Conservation (phyloP, 2,888 invertebrate genomes). For the Nomada fucata region DNA sequence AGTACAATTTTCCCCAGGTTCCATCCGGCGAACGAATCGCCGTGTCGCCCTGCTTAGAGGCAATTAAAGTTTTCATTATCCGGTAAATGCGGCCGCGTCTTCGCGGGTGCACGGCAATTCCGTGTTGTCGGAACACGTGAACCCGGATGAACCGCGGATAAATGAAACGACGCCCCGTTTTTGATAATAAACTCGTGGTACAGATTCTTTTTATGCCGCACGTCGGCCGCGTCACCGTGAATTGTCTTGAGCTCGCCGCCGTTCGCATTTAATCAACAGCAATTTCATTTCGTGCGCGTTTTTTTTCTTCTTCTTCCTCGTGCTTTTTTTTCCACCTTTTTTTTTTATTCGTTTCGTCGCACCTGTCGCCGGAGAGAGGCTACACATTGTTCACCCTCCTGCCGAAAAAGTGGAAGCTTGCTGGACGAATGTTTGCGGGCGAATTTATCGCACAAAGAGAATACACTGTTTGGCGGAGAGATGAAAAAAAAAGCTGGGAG, state of each 20-base stretch:
- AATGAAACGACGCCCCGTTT: constrained; percentile 21
- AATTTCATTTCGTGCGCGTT: not conserved
- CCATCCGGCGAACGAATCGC: constrained; percentile 42
- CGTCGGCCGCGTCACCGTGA: too few species aligned
- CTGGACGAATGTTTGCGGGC: not conserved
- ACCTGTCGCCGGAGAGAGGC: not conserved
- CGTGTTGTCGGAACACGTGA: constrained; percentile 25
- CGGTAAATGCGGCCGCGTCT: constrained; percentile 57
- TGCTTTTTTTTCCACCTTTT: too few species aligned
- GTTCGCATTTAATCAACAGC: not conserved
- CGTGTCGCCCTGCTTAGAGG: constrained; percentile 58
- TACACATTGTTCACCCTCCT: not conserved
- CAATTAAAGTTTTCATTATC: constrained; percentile 69
- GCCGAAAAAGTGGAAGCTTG: not conserved
- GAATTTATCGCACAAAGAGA: not conserved
- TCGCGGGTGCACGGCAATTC: constrained; percentile 34
- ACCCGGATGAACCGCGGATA: not conserved
- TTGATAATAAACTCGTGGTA: constrained; percentile 7
- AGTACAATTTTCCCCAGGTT: constrained; percentile 45
- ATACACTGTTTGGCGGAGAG: not conserved
- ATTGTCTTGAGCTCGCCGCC: constrained; percentile 3
- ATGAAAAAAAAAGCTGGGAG: not conserved
- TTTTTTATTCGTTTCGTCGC: too few species aligned
- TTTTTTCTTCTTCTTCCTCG: not conserved
- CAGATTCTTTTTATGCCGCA: constrained; percentile 1